Conservation (phyloP, 2,113 vertebrate genomes). For the Malurus cyaneus region DNA sequence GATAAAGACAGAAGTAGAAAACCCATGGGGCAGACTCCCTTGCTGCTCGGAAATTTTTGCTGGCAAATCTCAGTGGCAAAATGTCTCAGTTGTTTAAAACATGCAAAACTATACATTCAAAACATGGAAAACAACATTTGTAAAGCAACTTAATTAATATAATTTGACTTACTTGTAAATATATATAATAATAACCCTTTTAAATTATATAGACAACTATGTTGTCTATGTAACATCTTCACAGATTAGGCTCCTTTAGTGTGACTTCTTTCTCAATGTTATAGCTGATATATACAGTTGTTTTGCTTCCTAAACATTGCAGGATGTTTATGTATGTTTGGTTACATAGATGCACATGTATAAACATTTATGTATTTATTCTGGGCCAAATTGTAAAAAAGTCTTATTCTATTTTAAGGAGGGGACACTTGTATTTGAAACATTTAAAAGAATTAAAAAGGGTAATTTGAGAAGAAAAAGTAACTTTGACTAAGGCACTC, state of each 20-base stretch:
- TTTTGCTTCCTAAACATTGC: neutral
- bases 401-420: neutral
- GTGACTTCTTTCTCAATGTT: neutral
- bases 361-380: neutral
- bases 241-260: neutral
- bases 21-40: neutral
- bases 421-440: accelerated
- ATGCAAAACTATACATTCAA: neutral
- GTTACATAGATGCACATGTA: accelerated
- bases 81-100: neutral
- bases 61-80: neutral
- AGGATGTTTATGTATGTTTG: neutral
- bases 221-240: neutral
- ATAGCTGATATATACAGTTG: neutral
- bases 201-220: neutral
- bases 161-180: neutral
- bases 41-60: neutral
- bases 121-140: neutral
- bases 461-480: neutral
- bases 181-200: neutral
- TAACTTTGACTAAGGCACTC: neutral
- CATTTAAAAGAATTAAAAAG: neutral
- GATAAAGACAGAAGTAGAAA: neutral
- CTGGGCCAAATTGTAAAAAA: neutral
- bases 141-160: neutral